Evolutionary conservation across 2,888 invertebrate genomes (phyloP), one percentile per base, ranked within the genome.

Genomic region (Lamellibrachia satsuma): DNA sequence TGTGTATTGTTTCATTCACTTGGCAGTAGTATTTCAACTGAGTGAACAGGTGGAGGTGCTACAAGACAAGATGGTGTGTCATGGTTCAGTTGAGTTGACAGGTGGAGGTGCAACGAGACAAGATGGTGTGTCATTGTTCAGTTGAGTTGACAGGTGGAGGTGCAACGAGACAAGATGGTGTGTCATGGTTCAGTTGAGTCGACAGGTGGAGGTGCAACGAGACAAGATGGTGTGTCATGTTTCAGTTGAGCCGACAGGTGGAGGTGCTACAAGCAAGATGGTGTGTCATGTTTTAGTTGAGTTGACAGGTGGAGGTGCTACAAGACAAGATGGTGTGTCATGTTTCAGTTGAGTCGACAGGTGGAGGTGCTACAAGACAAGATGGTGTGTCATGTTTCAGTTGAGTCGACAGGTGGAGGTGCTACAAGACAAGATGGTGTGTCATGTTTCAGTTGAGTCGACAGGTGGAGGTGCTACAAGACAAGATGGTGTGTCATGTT

Each of bases 181-280:
- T 97, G 97, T 95, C 97, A 98, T 0, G 98, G 98, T 95, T 97
- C 98, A 95, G 97, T 60, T 60, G 15, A 60, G 60, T 60, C 15
- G 60, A 60, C 60, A 60, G 11, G 11, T 60, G 60, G 60, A 60
- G 4, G 60, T 60, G 15, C 22, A 15, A 60, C 75, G n/a, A 75
- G 22, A n/a, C 22, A 15, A 75, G n/a, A 22, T 22, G 22, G 15
- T 57, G 11, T 57, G 57, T 57, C 57, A 57, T 57, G 15, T 57
- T 57, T 57, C 57, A 57, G 7, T 57, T 57, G 57, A 57, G 15
- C 7, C 57, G 3, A 57, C 57, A 57, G 57, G 57, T 57, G 57
- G 7, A 8, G 15, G 8, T 15, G 8, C 15, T 4, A 57, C 39
- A 1, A 57, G 57, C 57, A 57, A 57, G 57, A 57, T 57, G 39